phyloP scores from a whole-genome alignment of 2,113 vertebrate species.

The Pundamilia nyererei region DNA sequence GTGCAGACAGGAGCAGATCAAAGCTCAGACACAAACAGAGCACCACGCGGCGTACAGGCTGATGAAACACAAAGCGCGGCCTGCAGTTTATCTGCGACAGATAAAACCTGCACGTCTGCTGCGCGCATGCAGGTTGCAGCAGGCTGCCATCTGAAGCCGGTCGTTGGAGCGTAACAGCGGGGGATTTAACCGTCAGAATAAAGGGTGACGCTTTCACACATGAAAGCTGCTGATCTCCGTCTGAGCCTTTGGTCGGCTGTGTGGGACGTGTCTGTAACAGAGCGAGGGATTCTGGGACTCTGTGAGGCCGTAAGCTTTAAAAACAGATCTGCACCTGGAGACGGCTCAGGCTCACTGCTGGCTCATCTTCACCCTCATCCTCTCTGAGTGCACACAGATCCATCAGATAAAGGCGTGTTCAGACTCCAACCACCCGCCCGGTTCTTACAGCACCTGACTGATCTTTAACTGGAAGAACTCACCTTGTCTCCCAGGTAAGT shows the following conservation, averaged over 20 bases:
- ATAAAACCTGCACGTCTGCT: not conserved
- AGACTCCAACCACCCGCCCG: not conserved
- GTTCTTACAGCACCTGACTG: not conserved
- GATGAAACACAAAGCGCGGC: not conserved
- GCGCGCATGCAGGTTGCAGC: not conserved
- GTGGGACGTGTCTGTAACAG: not conserved
- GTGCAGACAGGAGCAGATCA: not conserved
- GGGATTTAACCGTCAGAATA: not conserved
- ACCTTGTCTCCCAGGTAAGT: conserved; percentile 90
- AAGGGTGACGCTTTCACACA: not conserved
- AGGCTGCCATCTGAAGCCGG: not conserved
- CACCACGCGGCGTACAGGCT: not conserved
- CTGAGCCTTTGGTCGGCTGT: not conserved
- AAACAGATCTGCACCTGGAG: not conserved
- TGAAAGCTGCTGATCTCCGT: not conserved
- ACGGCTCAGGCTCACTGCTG: not conserved
- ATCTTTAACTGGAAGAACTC: not conserved
- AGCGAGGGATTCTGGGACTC: not conserved
- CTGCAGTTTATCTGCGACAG: not conserved
- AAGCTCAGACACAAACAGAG: not conserved
- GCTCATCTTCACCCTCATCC: not conserved
- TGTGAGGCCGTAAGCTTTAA: not conserved
- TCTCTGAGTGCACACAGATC: not conserved
- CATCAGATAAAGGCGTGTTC: not conserved
- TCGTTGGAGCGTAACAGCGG: not conserved